Evolutionary conservation across 2,888 invertebrate genomes (phyloP).

Genomic region (Leuctra nigra): DNA sequence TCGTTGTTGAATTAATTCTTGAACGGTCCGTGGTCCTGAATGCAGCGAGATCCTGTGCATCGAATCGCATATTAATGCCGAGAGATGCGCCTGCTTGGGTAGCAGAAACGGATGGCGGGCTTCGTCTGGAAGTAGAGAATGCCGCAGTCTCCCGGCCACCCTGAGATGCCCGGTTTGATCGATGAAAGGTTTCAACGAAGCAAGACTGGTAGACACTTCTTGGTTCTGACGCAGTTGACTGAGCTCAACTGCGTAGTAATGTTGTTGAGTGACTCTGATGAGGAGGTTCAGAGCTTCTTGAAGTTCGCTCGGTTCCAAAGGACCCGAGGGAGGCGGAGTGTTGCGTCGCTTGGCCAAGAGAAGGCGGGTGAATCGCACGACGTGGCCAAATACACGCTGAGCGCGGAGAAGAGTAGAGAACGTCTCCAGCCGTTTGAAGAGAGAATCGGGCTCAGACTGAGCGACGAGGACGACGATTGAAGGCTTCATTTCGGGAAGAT

Average conservation of each 20-base stretch:
- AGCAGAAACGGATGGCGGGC: neutral
- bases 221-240: neutral
- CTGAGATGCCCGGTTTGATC: conserved; percentile 29
- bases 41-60: neutral
- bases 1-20: neutral
- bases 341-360: too few species aligned
- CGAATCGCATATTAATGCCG: neutral
- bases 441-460: too few species aligned
- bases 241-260: neutral
- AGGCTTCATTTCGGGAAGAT: too few species aligned
- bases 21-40: neutral
- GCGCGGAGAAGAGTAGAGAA: too few species aligned
- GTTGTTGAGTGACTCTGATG: too few species aligned
- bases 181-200: neutral
- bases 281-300: too few species aligned
- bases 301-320: too few species aligned
- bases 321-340: too few species aligned
- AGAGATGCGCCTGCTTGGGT: neutral
- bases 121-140: conserved; percentile 1
- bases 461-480: too few species aligned
- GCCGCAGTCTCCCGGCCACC: conserved; percentile 34
- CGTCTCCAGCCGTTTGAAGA: too few species aligned
- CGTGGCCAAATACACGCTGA: too few species aligned
- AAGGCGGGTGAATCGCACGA: too few species aligned
- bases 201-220: neutral